Conservation (phyloP, 2,888 invertebrate species). For the Trachelus stipa region DNA sequence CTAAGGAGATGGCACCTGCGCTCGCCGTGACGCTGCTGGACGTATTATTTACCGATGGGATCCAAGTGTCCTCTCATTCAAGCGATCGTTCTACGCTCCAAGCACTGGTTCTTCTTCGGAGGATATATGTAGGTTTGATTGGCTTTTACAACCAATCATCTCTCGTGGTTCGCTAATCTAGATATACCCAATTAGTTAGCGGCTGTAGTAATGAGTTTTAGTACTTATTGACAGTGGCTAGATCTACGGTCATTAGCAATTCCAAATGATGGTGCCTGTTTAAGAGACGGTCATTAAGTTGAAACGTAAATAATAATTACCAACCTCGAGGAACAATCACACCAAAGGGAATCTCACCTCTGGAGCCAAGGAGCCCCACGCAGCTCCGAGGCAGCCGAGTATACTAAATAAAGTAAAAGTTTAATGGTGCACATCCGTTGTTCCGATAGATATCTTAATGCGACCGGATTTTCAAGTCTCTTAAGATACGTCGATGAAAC, state of each 20-base stretch:
- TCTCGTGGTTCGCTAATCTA: slow-evolving; percentile 5
- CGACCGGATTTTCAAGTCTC: slow-evolving; percentile 66
- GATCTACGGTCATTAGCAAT: slow-evolving; percentile 50
- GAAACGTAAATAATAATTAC: slow-evolving; percentile 56
- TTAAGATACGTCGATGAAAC: slow-evolving; percentile 49
- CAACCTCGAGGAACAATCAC: slow-evolving; percentile 46
- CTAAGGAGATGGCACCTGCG: slow-evolving; percentile 9
- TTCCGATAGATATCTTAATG: slow-evolving; percentile 66
- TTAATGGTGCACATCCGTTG: slow-evolving; percentile 65
- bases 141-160: neutral
- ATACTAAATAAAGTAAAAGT: slow-evolving; percentile 62
- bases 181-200: slow-evolving; percentile 32
- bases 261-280: slow-evolving; percentile 42
- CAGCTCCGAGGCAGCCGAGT: slow-evolving; percentile 29
- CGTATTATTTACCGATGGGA: neutral
- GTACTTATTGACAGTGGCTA: slow-evolving; percentile 44
- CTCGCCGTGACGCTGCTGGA: neutral
- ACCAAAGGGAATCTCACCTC: slow-evolving; percentile 24
- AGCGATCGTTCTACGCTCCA: neutral
- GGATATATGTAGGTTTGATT: neutral
- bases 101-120: neutral
- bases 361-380: neutral
- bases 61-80: neutral
- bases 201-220: slow-evolving; percentile 42
- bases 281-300: slow-evolving; percentile 41